phyloP scores from a whole-genome alignment of 2,888 invertebrate species.

The Parapristionchus giblindavisi region DNA sequence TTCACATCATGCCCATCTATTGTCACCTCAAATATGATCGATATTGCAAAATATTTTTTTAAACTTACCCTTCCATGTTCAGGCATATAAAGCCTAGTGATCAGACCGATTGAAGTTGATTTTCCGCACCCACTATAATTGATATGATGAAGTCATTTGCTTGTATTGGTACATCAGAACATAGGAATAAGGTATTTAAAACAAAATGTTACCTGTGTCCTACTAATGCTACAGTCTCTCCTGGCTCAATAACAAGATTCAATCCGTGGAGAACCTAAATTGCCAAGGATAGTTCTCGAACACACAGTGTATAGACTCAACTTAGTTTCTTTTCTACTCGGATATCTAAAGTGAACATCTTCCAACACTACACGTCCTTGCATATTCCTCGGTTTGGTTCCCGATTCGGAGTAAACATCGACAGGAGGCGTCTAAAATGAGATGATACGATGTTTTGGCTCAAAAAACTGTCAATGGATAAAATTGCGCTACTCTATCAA shows the following conservation, averaged over 20 bases:
- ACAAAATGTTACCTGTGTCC: constrained; percentile 44
- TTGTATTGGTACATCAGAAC: too few relatives aligned
- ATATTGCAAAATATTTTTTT: background rate
- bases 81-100: constrained; percentile 54
- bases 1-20: constrained; percentile 60
- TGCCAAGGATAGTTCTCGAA: background rate
- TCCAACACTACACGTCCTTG: constrained; percentile 45
- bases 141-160: background rate
- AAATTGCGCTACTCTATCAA: constrained; percentile 40
- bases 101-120: constrained; percentile 53
- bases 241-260: constrained; percentile 52
- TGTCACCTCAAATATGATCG: constrained; percentile 23
- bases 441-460: background rate
- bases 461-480: background rate
- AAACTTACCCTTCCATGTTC: constrained; percentile 49
- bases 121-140: constrained; percentile 55
- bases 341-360: constrained; percentile 64
- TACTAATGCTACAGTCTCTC: constrained; percentile 56
- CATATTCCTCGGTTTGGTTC: constrained; percentile 44
- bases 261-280: constrained; percentile 51
- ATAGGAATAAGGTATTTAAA: too few relatives aligned
- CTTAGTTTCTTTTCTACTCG: constrained; percentile 48
- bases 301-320: background rate
- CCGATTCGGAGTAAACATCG: constrained; percentile 55
- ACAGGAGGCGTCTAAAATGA: constrained; percentile 50